Evolutionary conservation across 2,113 vertebrate genomes (phyloP).

Genomic region (Pithys albifrons): DNA sequence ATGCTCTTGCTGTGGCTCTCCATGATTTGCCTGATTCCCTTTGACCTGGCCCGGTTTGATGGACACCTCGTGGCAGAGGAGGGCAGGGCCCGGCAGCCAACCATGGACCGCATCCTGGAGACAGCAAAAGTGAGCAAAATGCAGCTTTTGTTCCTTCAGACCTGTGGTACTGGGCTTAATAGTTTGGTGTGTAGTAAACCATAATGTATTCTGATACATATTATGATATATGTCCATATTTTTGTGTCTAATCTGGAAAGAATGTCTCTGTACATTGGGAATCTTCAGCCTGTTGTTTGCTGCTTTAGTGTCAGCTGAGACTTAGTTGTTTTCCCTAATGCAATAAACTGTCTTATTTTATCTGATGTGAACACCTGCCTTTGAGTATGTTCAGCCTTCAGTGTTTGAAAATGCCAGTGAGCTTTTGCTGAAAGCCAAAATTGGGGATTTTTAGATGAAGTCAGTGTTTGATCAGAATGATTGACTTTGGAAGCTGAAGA

Average conservation of each 20-base stretch:
- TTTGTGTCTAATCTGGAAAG: not conserved
- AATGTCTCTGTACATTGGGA: not conserved
- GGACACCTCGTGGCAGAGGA: slow-evolving; percentile 72
- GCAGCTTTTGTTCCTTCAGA: not conserved
- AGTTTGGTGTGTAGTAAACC: not conserved
- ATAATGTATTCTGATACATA: rapidly evolving
- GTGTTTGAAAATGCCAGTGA: not conserved
- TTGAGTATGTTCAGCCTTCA: not conserved
- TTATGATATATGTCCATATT: not conserved
- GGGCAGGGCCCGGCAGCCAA: slow-evolving; percentile 68
- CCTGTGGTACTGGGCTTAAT: not conserved
- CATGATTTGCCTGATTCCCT: slow-evolving; percentile 93
- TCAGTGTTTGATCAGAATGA: rapidly evolving
- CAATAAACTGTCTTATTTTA: not conserved
- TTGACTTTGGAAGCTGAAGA: not conserved
- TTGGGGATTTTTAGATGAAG: not conserved
- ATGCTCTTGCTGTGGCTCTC: slow-evolving; percentile 94
- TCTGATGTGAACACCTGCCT: not conserved
- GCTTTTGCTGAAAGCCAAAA: not conserved
- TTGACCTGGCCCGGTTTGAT: slow-evolving; percentile 92
- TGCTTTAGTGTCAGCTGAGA: not conserved
- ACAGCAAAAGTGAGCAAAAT: slow-evolving; percentile 82
- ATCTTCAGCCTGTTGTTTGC: not conserved
- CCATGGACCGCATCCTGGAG: slow-evolving; percentile 88
- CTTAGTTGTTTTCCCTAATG: not conserved